Evolutionary conservation across 2,888 invertebrate genomes (phyloP).

Genomic region (Tolmerus cingulatus): DNA sequence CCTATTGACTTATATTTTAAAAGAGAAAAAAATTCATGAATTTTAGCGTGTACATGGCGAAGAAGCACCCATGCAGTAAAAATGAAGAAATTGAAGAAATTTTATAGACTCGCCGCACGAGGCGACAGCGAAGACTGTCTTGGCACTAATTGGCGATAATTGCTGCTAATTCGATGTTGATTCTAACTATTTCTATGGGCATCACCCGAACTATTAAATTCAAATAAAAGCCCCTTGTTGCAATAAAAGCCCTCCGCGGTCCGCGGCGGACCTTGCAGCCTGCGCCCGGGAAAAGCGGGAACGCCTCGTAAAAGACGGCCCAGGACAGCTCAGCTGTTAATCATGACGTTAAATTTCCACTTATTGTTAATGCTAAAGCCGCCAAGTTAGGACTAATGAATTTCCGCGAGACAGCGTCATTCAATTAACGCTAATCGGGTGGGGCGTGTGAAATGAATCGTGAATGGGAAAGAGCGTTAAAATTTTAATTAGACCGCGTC

Average conservation of each 20-base stretch:
- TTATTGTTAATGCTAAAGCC: not conserved
- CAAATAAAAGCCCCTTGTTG: not conserved
- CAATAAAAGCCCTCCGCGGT: not conserved
- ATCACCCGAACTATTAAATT: not conserved
- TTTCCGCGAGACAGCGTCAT: not conserved
- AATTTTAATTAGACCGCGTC: not conserved
- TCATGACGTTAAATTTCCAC: constrained; percentile 17
- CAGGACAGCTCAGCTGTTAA: not conserved
- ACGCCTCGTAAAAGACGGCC: not conserved
- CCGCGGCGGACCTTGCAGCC: not conserved
- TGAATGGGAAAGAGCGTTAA: not conserved
- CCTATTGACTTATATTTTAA: not conserved
- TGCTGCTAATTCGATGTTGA: not conserved
- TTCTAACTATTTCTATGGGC: not conserved
- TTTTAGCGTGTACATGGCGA: not conserved
- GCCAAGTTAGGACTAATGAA: not conserved
- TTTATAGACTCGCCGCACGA: not conserved
- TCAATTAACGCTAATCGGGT: constrained; percentile 8
- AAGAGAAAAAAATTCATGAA: not conserved
- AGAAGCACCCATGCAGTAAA: not conserved
- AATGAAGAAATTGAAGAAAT: not conserved
- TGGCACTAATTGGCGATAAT: not conserved
- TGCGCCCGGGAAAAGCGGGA: not conserved
- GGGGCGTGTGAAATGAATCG: not conserved
- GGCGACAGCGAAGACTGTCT: not conserved